Conservation (phyloP, 2,113 vertebrate genomes). For the Pelmatolapia mariae region DNA sequence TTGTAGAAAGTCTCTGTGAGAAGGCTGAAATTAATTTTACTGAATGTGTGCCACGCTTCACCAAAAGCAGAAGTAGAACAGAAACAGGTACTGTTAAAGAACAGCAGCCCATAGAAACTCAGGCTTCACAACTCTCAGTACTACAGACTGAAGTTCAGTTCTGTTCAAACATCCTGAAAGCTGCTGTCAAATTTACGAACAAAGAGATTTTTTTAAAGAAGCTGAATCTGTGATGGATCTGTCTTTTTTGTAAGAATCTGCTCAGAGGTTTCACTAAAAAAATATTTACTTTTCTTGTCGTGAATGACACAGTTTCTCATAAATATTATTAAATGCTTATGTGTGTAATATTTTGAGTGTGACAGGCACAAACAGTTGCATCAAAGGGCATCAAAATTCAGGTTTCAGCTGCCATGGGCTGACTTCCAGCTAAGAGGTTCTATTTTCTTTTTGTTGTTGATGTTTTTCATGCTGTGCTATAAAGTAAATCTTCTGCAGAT, state of each 20-base stretch:
- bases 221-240: background rate
- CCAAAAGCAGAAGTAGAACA: background rate
- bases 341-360: background rate
- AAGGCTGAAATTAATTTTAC: background rate
- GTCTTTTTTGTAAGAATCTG: background rate
- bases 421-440: background rate
- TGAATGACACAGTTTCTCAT: background rate
- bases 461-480: background rate
- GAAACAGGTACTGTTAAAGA: background rate
- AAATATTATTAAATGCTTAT: background rate
- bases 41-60: background rate
- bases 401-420: background rate
- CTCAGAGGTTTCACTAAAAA: background rate
- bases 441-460: background rate
- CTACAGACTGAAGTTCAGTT: background rate
- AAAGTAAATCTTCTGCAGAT: background rate
- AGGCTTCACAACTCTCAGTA: background rate
- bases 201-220: background rate
- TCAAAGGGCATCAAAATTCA: background rate
- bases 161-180: background rate
- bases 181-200: background rate
- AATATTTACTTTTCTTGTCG: background rate
- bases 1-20: background rate
- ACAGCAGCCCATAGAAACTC: background rate
- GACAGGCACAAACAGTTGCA: background rate